Evolutionary conservation across 2,113 vertebrate genomes (phyloP), one percentile per base, ranked within the genome.

Genomic region (Petroica traversi): DNA sequence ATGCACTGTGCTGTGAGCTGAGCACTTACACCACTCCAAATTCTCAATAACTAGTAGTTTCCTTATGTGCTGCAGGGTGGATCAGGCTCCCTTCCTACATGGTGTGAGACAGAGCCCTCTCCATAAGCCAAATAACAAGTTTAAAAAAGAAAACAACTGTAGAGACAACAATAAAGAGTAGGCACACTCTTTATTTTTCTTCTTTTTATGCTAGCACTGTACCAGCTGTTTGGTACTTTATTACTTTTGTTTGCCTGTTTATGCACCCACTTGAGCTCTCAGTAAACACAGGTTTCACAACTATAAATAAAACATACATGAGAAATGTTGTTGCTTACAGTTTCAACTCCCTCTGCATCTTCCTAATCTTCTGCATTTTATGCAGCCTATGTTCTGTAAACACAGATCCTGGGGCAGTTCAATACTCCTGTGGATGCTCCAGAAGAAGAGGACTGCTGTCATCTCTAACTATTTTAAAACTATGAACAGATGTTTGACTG

Each of bases 401-500:
- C 76, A 87, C 26, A 85, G 73, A 61, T 81, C 80, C 57, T 68
- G 51, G 28, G 62, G 86, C 62, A 61, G 49, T 93, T 89, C 69
- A 89, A 36, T 85, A 75, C 66, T 73, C 76, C 29, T 52, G 46
- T 66, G 73, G 66, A 86, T 87, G 66, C 69, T 82, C 34, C 63
- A 88, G 80, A 85, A 95, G 80, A 67, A 79, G 36, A 89, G 22
- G 28, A 66, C 43, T 80, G 77, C 74, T 97, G 64, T 94, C 41
- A 78, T 57, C 79, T 64, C 52, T 68, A 79, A 88, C 67, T 83
- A 82, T 93, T 96, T 91, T 74, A 83, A 71, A 93, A 88, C 71
- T 87, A 46, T 49, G 74, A 95, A 79, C 90, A 97, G 90, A 90
- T 94, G 88, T 84, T 79, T 29, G 20, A 40, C 41, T 71, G 46